Evolutionary conservation across 2,888 invertebrate species (phyloP).

Genomic region (Danaus chrysippus): DNA sequence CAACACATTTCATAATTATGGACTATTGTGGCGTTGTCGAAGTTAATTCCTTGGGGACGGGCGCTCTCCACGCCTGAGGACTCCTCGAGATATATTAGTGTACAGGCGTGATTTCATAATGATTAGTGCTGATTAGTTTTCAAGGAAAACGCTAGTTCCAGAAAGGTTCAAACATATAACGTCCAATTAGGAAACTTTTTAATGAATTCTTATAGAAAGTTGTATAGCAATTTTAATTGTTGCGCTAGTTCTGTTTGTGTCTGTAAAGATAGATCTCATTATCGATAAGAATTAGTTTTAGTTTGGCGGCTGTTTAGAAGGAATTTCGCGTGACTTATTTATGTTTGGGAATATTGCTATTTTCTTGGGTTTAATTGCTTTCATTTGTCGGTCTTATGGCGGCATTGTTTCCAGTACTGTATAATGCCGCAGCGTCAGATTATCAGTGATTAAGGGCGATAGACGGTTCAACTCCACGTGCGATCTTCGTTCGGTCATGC

Average conservation of each 20-base stretch:
- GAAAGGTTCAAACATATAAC: slow-evolving; percentile 57
- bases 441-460: slow-evolving; percentile 63
- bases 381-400: slow-evolving; percentile 57
- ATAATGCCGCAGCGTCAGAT: slow-evolving; percentile 46
- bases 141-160: slow-evolving; percentile 64
- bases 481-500: slow-evolving; percentile 61
- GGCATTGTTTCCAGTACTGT: slow-evolving; percentile 55
- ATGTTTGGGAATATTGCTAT: slow-evolving; percentile 21
- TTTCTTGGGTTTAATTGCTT: slow-evolving; percentile 59
- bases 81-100: slow-evolving; percentile 57
- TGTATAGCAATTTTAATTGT: slow-evolving; percentile 4
- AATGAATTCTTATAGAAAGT: slow-evolving; percentile 21
- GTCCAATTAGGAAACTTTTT: slow-evolving; percentile 44
- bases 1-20: slow-evolving; percentile 79
- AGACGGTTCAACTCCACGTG: slow-evolving; percentile 57
- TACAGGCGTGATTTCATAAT: slow-evolving; percentile 55
- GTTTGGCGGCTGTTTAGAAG: slow-evolving; percentile 12
- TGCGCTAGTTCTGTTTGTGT: slow-evolving; percentile 7
- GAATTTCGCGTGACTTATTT: slow-evolving; percentile 12
- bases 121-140: slow-evolving; percentile 70
- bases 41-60: slow-evolving; percentile 63
- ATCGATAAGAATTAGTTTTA: slow-evolving; percentile 14
- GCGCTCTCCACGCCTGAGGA: slow-evolving; percentile 55
- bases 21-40: slow-evolving; percentile 75
- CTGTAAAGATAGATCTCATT: slow-evolving; percentile 14